These are phyloP conservation scores for Eudasyphora cyanicolor DNA, from an alignment of 2,888 invertebrate genomes.

Conservation along the genomic window DNA sequence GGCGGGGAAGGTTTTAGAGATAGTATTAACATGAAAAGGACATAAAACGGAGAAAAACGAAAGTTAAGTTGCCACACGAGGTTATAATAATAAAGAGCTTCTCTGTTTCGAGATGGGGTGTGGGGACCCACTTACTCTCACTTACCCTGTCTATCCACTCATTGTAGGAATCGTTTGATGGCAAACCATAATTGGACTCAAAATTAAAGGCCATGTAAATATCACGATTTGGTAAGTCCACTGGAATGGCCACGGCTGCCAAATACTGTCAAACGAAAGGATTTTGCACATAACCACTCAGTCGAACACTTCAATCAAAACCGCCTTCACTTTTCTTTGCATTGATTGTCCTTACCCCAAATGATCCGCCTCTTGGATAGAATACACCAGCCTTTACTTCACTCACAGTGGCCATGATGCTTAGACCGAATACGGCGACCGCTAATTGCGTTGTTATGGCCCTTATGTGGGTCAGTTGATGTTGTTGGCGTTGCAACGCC, in stretches of 20 bases:
- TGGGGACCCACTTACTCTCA: constrained; percentile 31
- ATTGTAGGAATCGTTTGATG: constrained; percentile 83
- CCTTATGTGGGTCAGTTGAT: constrained; percentile 29
- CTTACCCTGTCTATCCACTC: constrained; percentile 82
- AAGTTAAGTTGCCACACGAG: background rate
- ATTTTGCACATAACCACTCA: background rate
- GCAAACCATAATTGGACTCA: constrained; percentile 85
- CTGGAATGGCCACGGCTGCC: constrained; percentile 85
- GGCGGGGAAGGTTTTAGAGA: too few species aligned
- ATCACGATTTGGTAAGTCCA: constrained; percentile 85
- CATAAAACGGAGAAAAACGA: background rate
- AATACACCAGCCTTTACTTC: constrained; percentile 67
- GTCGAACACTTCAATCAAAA: background rate
- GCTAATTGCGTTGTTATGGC: constrained; percentile 37
- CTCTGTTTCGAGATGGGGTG: too few species aligned
- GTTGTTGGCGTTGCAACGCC: background rate
- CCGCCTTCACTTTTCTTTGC: background rate
- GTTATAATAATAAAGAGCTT: background rate
- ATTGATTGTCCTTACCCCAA: constrained; percentile 69
- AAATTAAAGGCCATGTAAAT: constrained; percentile 88
- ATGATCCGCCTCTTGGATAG: constrained; percentile 72
- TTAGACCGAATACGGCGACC: too few species aligned
- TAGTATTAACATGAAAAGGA: background rate
- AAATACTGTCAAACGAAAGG: constrained; percentile 82
- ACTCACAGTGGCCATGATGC: constrained; percentile 3